Percentiles rank a stretch among this genome's conserved stretches.
Evolutionary conservation across 2,797 vertebrate genomes (phyloP).

Genomic region (Varecia variegata): DNA sequence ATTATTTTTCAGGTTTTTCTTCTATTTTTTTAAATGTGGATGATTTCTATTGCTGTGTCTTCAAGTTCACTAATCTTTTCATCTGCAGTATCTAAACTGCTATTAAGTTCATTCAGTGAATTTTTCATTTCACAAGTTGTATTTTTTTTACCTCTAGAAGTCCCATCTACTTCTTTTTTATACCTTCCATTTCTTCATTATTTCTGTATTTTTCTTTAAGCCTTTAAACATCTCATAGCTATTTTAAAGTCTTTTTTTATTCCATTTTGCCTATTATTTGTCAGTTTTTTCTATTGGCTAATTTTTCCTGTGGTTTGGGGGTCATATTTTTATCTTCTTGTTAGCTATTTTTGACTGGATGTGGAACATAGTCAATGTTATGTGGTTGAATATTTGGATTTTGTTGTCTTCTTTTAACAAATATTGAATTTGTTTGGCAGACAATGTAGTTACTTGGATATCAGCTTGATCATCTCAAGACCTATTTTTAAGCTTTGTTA

Average conservation of each 20-base stretch:
- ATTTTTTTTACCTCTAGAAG: not conserved
- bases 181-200: not conserved
- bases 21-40: not conserved
- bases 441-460: not conserved
- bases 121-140: not conserved
- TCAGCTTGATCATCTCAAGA: not conserved
- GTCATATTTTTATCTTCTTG: not conserved
- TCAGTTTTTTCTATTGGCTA: not conserved
- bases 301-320: not conserved
- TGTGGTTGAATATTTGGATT: not conserved
- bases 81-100: not conserved
- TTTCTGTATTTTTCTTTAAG: not conserved
- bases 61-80: not conserved
- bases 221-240: not conserved
- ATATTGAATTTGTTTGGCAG: not conserved
- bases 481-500: not conserved
- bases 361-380: not conserved
- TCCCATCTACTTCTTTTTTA: not conserved
- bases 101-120: not conserved
- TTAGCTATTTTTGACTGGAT: not conserved
- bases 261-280: too few relatives aligned
- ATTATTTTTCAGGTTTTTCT: not conserved
- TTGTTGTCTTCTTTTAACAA: not conserved
- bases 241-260: not conserved
- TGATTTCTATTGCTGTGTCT: not conserved